A percentile compares a stretch with the other conserved stretches of the same genome.
Conservation (phyloP, 2,888 invertebrate genomes). For the Drosophila aldrichi region DNA sequence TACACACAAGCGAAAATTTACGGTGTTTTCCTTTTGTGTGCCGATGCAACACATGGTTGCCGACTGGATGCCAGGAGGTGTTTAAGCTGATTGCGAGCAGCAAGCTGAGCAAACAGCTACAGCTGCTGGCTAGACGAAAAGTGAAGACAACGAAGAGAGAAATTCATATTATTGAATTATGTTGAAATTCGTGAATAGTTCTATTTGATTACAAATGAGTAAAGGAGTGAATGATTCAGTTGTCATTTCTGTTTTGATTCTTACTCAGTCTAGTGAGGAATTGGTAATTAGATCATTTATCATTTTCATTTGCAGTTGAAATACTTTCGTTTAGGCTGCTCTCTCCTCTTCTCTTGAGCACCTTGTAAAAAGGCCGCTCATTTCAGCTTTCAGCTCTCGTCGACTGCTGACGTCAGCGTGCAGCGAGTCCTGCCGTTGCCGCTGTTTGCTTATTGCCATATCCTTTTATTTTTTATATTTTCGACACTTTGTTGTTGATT, state of each 20-base stretch:
- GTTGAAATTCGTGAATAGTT: background rate
- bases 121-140: background rate
- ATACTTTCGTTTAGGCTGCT: background rate
- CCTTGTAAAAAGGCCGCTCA: conserved; percentile 5
- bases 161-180: background rate
- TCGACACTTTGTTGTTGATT: conserved; percentile 60
- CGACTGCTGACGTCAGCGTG: conserved; percentile 1
- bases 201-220: background rate
- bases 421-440: background rate
- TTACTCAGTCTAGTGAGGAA: background rate
- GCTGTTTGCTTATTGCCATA: conserved; percentile 29
- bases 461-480: conserved; percentile 63
- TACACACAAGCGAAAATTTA: conserved; percentile 41
- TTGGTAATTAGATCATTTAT: background rate
- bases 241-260: background rate
- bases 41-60: conserved; percentile 71
- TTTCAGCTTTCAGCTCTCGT: conserved; percentile 16
- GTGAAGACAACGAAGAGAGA: background rate
- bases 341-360: background rate
- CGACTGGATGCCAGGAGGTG: conserved; percentile 40
- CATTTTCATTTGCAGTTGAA: background rate
- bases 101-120: conserved; percentile 28
- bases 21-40: conserved; percentile 13
- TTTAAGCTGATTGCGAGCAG: conserved; percentile 64
- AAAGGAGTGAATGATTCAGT: background rate